These are phyloP conservation scores for Charina bottae DNA, from an alignment of 2,113 vertebrate genomes.

Conservation along the genomic window DNA sequence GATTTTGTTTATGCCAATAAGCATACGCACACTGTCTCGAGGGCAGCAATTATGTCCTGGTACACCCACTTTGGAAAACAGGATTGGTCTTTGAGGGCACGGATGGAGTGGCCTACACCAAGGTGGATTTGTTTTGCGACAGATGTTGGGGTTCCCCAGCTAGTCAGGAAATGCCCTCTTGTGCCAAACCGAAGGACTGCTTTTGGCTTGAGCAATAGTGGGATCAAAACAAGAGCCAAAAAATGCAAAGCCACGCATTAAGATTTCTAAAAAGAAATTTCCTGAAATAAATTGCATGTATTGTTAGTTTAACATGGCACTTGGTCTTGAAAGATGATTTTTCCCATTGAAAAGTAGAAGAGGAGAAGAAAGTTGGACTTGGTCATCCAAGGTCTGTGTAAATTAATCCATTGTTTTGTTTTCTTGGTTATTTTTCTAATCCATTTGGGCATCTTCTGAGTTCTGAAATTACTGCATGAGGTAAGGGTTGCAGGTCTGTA, in stretches of 20 bases:
- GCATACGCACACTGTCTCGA: no score
- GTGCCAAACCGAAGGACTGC: neutral
- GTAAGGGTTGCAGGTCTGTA: neutral
- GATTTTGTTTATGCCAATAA: neutral
- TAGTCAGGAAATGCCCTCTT: neutral
- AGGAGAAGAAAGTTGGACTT: neutral
- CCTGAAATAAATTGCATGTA: neutral
- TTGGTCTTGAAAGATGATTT: neutral
- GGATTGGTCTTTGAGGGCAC: rapidly evolving
- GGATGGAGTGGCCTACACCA: neutral
- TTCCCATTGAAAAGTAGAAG: neutral
- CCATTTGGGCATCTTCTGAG: neutral
- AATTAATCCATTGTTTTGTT: neutral
- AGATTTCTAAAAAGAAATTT: neutral
- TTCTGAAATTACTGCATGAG: neutral
- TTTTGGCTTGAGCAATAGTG: neutral
- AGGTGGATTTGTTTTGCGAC: neutral
- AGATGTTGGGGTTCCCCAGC: neutral
- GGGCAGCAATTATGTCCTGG: neutral
- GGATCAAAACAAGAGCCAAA: neutral
- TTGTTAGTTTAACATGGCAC: neutral
- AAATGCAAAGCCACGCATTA: neutral
- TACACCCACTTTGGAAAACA: neutral
- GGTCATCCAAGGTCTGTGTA: no score
- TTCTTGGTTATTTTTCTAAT: neutral